Evolutionary conservation across 2,797 vertebrate species (phyloP).

Genomic region (Poeciliopsis gracilis): DNA sequence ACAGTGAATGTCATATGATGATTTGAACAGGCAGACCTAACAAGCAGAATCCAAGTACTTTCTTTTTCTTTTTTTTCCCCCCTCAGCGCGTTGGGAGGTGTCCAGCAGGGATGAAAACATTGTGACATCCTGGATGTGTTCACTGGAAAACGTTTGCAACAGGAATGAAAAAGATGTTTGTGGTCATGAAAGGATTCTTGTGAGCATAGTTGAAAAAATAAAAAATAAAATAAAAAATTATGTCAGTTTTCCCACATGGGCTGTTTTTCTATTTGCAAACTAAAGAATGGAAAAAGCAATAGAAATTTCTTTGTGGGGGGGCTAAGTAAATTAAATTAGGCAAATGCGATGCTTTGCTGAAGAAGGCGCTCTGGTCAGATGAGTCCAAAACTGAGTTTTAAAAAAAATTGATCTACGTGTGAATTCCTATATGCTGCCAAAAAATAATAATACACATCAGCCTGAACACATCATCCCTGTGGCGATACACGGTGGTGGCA

Average conservation of each 20-base stretch:
- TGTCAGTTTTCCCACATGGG: slow-evolving; percentile 29
- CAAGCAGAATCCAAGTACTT: slow-evolving; percentile 22
- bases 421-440: background rate
- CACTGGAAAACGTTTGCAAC: slow-evolving; percentile 40
- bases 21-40: slow-evolving; percentile 47
- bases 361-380: background rate
- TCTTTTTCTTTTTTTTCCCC: background rate
- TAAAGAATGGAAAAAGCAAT: background rate
- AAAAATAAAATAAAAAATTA: slow-evolving; percentile 3
- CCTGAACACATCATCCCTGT: background rate
- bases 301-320: background rate
- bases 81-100: slow-evolving; percentile 7
- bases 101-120: slow-evolving; percentile 6
- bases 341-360: background rate
- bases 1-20: slow-evolving; percentile 59
- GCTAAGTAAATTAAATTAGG: background rate
- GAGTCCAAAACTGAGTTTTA: background rate
- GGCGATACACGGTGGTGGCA: background rate
- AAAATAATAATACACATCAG: background rate
- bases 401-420: background rate
- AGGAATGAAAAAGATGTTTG: slow-evolving; percentile 26
- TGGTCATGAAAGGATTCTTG: slow-evolving; percentile 42
- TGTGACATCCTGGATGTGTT: slow-evolving; percentile 3
- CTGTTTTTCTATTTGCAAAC: background rate
- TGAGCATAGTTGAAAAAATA: slow-evolving; percentile 37